Percentiles rank a stretch among this genome's conserved stretches.
phyloP scores from a whole-genome alignment of 2,113 vertebrate genomes.

The Antechinus stuartii region DNA sequence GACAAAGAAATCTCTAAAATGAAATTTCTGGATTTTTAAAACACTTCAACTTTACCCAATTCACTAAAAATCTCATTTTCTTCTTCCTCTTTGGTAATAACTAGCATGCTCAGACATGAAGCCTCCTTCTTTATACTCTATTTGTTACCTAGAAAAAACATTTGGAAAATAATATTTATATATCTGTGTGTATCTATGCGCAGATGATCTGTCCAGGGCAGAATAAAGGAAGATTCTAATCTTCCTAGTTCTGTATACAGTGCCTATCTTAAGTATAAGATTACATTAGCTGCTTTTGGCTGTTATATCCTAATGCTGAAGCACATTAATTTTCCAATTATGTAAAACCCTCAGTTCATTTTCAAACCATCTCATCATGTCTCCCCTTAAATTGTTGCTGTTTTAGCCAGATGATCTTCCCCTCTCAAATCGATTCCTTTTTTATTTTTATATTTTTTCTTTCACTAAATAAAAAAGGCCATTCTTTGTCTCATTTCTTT shows the following conservation, averaged over 20 bases:
- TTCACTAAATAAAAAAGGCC: no score
- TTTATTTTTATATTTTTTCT: no score
- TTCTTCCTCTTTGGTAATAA: conserved; percentile 82
- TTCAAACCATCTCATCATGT: not conserved
- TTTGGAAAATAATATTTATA: conserved; percentile 24
- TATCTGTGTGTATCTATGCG: not conserved
- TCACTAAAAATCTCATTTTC: conserved; percentile 45
- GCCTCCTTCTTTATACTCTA: conserved; percentile 55
- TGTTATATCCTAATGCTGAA: not conserved
- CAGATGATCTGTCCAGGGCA: not conserved
- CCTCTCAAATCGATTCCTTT: no score
- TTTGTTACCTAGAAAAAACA: conserved; percentile 72
- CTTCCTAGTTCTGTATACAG: not conserved
- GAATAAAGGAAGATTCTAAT: not conserved
- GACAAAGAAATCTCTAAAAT: not conserved
- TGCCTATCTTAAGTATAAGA: not conserved
- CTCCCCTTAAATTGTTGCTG: not conserved
- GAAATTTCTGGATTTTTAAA: not conserved
- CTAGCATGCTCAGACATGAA: conserved; percentile 79
- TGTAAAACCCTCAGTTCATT: not conserved
- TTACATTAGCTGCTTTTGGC: not conserved
- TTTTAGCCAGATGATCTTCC: no score
- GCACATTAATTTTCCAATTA: not conserved
- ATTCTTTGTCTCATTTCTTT: no score
- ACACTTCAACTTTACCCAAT: conserved; percentile 72